Evolutionary conservation across 2,888 invertebrate genomes (phyloP).

Genomic region (Lapara coniferarum): DNA sequence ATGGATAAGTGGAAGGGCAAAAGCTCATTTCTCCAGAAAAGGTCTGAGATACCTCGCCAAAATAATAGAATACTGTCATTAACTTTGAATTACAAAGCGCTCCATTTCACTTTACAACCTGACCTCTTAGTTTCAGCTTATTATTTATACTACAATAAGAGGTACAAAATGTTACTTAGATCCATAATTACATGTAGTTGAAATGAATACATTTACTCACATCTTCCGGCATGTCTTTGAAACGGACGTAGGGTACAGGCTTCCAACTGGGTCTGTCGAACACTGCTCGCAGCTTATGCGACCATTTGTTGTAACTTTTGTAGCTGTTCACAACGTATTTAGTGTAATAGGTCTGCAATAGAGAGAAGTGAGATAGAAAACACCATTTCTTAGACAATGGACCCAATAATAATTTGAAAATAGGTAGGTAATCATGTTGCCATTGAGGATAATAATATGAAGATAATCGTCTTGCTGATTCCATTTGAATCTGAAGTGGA

Average conservation of each 20-base stretch:
- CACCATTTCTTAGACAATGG: too few relatives aligned
- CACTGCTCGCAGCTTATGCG: conserved; percentile 86
- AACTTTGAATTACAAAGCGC: too few relatives aligned
- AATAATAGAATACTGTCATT: too few relatives aligned
- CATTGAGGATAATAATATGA: too few relatives aligned
- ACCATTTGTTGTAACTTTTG: conserved; percentile 80
- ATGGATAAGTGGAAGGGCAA: too few relatives aligned
- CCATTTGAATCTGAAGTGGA: too few relatives aligned
- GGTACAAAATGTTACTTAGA: too few relatives aligned
- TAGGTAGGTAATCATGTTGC: too few relatives aligned
- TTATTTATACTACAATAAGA: background rate
- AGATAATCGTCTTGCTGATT: too few relatives aligned
- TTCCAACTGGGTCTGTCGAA: conserved; percentile 93
- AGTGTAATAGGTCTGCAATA: conserved; percentile 87
- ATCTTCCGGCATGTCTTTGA: conserved; percentile 88
- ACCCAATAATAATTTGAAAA: too few relatives aligned
- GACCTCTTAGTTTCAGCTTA: background rate
- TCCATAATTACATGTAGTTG: too few relatives aligned
- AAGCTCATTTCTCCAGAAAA: background rate
- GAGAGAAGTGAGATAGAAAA: background rate
- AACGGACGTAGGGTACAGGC: conserved; percentile 87
- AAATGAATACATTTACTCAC: conserved; percentile 69
- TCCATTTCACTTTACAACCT: background rate
- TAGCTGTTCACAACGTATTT: conserved; percentile 85
- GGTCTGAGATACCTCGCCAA: too few relatives aligned